phyloP scores from a whole-genome alignment of 1,140 invertebrate genomes.

The Aphidius ervi region DNA sequence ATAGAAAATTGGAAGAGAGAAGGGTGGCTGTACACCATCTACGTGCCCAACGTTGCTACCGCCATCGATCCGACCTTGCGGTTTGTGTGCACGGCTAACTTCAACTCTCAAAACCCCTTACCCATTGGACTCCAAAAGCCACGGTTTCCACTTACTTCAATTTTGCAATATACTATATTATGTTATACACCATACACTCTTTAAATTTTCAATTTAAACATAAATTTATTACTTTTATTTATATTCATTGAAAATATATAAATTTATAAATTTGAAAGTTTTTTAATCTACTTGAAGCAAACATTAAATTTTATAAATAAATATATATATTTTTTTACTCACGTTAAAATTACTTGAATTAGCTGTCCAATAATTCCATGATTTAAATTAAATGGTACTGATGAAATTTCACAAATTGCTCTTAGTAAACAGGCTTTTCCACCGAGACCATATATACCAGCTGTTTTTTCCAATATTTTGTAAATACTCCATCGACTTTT shows the following conservation, averaged over 20 bases:
- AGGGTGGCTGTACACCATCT: neutral
- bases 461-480: conserved; percentile 37
- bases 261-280: too few relatives aligned
- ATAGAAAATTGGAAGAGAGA: neutral
- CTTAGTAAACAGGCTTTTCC: conserved; percentile 48
- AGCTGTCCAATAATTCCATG: conserved; percentile 51
- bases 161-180: too few relatives aligned
- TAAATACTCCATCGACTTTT: conserved; percentile 50
- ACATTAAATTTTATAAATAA: too few relatives aligned
- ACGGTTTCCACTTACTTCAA: too few relatives aligned
- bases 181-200: too few relatives aligned
- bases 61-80: conserved; percentile 20
- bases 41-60: conserved; percentile 13
- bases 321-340: too few relatives aligned
- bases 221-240: too few relatives aligned
- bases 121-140: neutral
- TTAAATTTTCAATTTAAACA: too few relatives aligned
- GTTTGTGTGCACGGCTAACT: conserved; percentile 10
- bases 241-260: too few relatives aligned
- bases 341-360: conserved; percentile 49
- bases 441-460: conserved; percentile 41
- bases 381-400: conserved; percentile 43
- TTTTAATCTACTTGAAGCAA: too few relatives aligned
- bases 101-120: neutral
- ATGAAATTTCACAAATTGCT: conserved; percentile 51